Percentiles rank a stretch among this genome's conserved stretches.
Evolutionary conservation across 2,113 vertebrate species (phyloP).

Genomic region (Pachyramphus minor): DNA sequence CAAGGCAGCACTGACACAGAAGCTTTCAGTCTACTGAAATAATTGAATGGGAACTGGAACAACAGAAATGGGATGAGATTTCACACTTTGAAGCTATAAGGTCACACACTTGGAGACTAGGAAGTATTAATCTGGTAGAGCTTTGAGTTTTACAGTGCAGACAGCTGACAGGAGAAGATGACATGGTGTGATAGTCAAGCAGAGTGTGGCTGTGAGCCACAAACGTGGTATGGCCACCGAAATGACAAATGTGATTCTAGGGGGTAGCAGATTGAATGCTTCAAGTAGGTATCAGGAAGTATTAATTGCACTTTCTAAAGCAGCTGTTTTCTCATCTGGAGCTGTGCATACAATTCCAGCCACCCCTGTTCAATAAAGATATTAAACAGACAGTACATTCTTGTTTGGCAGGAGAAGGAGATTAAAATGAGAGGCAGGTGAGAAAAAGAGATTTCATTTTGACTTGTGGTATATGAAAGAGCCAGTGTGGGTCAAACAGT

Average conservation of each 20-base stretch:
- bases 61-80: neutral
- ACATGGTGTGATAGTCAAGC: neutral
- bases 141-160: neutral
- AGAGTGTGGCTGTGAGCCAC: neutral
- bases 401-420: neutral
- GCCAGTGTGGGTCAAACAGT: neutral
- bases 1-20: neutral
- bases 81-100: neutral
- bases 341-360: neutral
- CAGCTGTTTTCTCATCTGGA: neutral
- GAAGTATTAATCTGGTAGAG: neutral
- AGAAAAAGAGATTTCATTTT: neutral
- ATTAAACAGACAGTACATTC: neutral
- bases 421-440: neutral
- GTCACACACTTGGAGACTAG: neutral
- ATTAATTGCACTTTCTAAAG: neutral
- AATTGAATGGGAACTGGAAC: neutral
- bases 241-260: neutral
- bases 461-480: rapidly evolving
- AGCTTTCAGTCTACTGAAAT: neutral
- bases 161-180: neutral
- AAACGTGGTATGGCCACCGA: neutral
- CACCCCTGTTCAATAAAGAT: neutral
- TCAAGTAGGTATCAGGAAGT: neutral
- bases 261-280: neutral